These are phyloP conservation scores for Lathronympha strigana DNA, from an alignment of 2,888 invertebrate genomes.

Conservation along the genomic window DNA sequence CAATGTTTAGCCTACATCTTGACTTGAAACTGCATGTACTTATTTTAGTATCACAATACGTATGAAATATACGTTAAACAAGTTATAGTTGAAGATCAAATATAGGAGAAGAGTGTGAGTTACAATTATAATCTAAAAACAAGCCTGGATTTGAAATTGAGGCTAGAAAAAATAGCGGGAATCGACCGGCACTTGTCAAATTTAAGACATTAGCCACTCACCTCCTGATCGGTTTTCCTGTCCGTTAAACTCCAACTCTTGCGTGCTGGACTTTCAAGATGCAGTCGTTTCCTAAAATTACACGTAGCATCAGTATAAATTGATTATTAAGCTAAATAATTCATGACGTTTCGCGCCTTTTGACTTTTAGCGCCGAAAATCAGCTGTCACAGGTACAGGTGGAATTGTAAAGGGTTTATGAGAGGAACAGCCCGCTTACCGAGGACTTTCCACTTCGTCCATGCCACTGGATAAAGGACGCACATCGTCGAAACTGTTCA, in stretches of 20 bases:
- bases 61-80: background rate
- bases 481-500: conserved; percentile 59
- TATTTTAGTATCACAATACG: background rate
- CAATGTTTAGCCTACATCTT: no score
- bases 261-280: conserved; percentile 61
- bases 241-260: conserved; percentile 80
- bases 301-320: conserved; percentile 44
- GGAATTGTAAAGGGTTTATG: conserved; percentile 45
- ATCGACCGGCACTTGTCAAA: conserved; percentile 45
- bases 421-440: conserved; percentile 58
- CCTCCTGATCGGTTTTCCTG: conserved; percentile 74
- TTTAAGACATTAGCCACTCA: conserved; percentile 47
- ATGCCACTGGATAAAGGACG: conserved; percentile 50
- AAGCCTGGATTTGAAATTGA: conserved; percentile 48
- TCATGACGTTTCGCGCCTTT: conserved; percentile 69
- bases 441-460: conserved; percentile 65
- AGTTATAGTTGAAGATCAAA: background rate
- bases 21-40: background rate
- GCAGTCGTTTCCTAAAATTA: conserved; percentile 69
- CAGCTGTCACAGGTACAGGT: conserved; percentile 72
- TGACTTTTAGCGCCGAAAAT: conserved; percentile 76
- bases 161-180: conserved; percentile 64
- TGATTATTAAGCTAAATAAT: conserved; percentile 42
- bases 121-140: conserved; percentile 1
- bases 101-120: background rate